These are phyloP conservation scores for Otolemur crassicaudatus DNA, from an alignment of 2,797 vertebrate genomes.

Conservation along the genomic window DNA sequence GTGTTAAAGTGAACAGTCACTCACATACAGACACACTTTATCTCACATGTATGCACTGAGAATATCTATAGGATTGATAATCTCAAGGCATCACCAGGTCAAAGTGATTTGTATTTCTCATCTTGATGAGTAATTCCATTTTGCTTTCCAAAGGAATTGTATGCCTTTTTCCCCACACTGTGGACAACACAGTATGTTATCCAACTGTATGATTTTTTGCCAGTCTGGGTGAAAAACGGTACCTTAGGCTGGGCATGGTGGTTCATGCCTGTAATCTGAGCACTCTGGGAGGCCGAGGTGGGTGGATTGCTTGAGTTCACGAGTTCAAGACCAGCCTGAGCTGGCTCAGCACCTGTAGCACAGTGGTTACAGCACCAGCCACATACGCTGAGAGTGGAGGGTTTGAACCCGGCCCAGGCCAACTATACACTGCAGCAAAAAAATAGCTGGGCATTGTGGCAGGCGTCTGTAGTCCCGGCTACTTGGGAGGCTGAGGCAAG, in stretches of 20 bases:
- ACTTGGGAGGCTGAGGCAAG: no score
- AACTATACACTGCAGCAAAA: no score
- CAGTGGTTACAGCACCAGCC: no score
- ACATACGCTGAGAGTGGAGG: no score
- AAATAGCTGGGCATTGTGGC: no score
- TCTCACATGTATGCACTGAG: background rate
- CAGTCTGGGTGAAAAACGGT: background rate
- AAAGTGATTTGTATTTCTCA: constrained; percentile 4
- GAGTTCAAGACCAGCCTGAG: no score
- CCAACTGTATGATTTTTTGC: background rate
- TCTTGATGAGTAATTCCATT: background rate
- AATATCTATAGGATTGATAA: background rate
- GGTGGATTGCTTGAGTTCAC: no score
- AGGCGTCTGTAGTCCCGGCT: no score
- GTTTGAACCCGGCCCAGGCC: no score
- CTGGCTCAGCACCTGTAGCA: no score
- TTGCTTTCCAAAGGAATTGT: background rate
- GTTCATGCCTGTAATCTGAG: no score
- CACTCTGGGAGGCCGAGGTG: no score
- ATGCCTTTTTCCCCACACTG: background rate
- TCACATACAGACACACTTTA: background rate
- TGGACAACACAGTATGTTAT: background rate
- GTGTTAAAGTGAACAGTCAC: background rate
- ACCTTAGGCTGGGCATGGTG: background rate
- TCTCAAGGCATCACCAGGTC: background rate